Evolutionary conservation across 1,140 invertebrate species (phyloP).

Genomic region (Brachionus rotundiformis): DNA sequence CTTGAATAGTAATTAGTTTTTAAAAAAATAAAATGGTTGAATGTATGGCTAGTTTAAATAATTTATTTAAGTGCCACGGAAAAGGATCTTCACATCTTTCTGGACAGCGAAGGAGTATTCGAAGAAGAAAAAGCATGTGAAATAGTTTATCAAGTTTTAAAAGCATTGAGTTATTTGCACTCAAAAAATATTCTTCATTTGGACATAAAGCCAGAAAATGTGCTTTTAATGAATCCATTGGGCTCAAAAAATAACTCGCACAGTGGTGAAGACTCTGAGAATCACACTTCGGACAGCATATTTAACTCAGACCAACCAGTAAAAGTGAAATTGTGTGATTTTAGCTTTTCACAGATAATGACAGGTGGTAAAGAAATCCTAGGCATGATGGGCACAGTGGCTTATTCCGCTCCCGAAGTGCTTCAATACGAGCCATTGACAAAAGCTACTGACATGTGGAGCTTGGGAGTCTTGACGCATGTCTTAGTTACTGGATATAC

Average conservation of each 20-base stretch:
- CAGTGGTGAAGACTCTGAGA: neutral
- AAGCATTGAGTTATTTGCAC: constrained; percentile 93
- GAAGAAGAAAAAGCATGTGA: constrained; percentile 47
- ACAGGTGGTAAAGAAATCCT: constrained; percentile 54
- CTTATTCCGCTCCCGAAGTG: constrained; percentile 84
- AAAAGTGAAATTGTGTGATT: constrained; percentile 52
- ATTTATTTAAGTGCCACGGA: constrained; percentile 29
- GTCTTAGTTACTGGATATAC: constrained; percentile 68
- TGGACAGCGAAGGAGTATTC: constrained; percentile 23
- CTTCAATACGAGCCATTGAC: constrained; percentile 85
- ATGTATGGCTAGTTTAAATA: neutral
- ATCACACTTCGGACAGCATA: neutral
- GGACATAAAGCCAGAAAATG: constrained; percentile 99
- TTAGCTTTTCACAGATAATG: constrained; percentile 45
- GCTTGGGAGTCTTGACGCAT: constrained; percentile 82
- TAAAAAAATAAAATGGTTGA: neutral
- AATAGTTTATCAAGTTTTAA: constrained; percentile 77
- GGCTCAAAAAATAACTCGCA: constrained; percentile 80
- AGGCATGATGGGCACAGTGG: constrained; percentile 70
- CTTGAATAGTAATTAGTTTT: constrained; percentile 51
- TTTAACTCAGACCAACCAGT: constrained; percentile 6
- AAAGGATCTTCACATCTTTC: constrained; percentile 32
- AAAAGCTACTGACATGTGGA: constrained; percentile 80
- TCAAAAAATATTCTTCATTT: constrained; percentile 88
- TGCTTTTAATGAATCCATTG: constrained; percentile 86